phyloP scores from a whole-genome alignment of 2,888 invertebrate genomes.

The Drosophila monieri region DNA sequence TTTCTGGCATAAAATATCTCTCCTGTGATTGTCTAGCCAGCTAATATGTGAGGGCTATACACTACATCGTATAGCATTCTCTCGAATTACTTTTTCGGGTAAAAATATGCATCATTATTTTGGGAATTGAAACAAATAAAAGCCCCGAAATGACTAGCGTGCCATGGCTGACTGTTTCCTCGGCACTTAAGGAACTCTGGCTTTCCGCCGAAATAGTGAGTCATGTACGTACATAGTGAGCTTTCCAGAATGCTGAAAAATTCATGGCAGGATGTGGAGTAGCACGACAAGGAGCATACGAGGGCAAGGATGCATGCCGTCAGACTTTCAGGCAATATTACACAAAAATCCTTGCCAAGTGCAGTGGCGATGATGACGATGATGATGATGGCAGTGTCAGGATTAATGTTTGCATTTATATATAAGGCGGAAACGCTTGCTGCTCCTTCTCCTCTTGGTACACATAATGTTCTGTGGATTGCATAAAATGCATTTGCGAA shows the following conservation, averaged over 20 bases:
- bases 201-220: conserved; percentile 16
- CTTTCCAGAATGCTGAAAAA: conserved; percentile 43
- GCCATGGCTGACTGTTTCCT: conserved; percentile 16
- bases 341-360: conserved; percentile 43
- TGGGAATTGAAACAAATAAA: conserved; percentile 26
- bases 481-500: conserved; percentile 43
- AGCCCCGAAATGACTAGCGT: conserved; percentile 27
- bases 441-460: conserved; percentile 13
- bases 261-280: conserved; percentile 46
- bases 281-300: conserved; percentile 42
- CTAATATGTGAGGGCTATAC: conserved; percentile 42
- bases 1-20: conserved; percentile 12
- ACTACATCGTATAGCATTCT: conserved; percentile 55
- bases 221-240: neutral
- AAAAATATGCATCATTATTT: conserved; percentile 48
- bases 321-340: conserved; percentile 31
- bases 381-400: conserved; percentile 42
- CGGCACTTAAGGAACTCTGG: conserved; percentile 34
- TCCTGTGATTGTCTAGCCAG: conserved; percentile 14
- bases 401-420: conserved; percentile 43
- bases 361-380: conserved; percentile 32
- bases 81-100: conserved; percentile 45
- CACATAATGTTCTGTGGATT: conserved; percentile 36
- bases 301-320: conserved; percentile 44
- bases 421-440: conserved; percentile 13